Evolutionary conservation across 1,140 invertebrate species (phyloP).

Genomic region (Penaeus indicus): DNA sequence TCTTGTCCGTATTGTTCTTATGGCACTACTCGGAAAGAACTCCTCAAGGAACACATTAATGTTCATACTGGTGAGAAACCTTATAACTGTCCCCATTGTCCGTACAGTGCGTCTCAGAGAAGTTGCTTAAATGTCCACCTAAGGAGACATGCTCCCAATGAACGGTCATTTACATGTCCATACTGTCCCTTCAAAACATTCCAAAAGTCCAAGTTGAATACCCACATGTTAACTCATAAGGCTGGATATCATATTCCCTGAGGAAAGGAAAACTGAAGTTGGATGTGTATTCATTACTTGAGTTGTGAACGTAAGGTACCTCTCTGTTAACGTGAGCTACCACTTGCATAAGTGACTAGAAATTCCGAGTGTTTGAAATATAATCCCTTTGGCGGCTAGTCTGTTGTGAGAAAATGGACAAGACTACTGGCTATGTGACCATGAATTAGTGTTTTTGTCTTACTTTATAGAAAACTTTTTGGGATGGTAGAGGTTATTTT

Average conservation of each 20-base stretch:
- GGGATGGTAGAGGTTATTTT: too few relatives aligned
- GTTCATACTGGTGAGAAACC: slow-evolving; percentile 48
- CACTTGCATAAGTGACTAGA: not conserved
- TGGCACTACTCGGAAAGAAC: slow-evolving; percentile 7
- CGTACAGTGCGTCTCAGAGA: not conserved
- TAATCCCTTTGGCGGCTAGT: not conserved
- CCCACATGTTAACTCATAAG: not conserved
- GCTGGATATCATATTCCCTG: too few relatives aligned
- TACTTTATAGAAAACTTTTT: too few relatives aligned
- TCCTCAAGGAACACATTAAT: slow-evolving; percentile 32
- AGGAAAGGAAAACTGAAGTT: too few relatives aligned
- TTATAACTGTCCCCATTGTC: not conserved
- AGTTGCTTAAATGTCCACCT: not conserved
- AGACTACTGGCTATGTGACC: too few relatives aligned
- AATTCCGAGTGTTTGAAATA: not conserved
- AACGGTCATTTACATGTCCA: not conserved
- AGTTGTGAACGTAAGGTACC: too few relatives aligned
- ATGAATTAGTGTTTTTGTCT: too few relatives aligned
- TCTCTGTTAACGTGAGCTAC: too few relatives aligned
- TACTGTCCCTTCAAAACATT: not conserved
- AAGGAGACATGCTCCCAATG: not conserved
- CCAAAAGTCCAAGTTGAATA: not conserved
- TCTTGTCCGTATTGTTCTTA: slow-evolving; percentile 45
- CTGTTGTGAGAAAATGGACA: too few relatives aligned
- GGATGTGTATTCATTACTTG: too few relatives aligned